phyloP scores from a whole-genome alignment of 1,140 invertebrate genomes.

The Drosophila busckii region DNA sequence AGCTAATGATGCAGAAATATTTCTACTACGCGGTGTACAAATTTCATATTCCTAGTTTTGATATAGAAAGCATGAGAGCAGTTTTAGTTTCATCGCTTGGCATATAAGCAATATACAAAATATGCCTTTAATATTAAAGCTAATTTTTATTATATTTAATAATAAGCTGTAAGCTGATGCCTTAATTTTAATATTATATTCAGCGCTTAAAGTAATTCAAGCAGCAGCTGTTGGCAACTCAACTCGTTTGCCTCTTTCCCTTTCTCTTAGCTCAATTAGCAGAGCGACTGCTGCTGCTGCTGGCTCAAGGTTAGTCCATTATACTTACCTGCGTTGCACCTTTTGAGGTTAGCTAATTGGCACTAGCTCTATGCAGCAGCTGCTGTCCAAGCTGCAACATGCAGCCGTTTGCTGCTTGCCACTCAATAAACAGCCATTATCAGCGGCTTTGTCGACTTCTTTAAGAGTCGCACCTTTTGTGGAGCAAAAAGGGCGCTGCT shows the following conservation, averaged over 20 bases:
- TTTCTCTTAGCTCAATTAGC: background rate
- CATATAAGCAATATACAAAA: too few species aligned
- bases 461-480: slow-evolving; percentile 52
- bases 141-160: too few species aligned
- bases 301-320: slow-evolving; percentile 18
- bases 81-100: too few species aligned
- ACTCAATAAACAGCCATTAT: slow-evolving; percentile 64
- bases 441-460: slow-evolving; percentile 34
- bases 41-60: too few species aligned
- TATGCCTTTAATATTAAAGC: too few species aligned
- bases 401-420: slow-evolving; percentile 42
- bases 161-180: too few species aligned
- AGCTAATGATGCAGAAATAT: too few species aligned
- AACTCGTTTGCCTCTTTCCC: background rate
- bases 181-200: too few species aligned
- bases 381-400: slow-evolving; percentile 45
- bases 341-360: slow-evolving; percentile 27
- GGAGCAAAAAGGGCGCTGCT: slow-evolving; percentile 17
- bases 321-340: slow-evolving; percentile 25
- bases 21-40: too few species aligned
- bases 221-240: too few species aligned
- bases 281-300: slow-evolving; percentile 9
- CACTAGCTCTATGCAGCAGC: background rate
- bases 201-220: too few species aligned
- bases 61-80: too few species aligned